A percentile compares a stretch with the other conserved stretches of the same genome.
These are phyloP conservation scores for Lasaia peninsularis DNA, from an alignment of 1,140 invertebrate species.

Conservation along the genomic window DNA sequence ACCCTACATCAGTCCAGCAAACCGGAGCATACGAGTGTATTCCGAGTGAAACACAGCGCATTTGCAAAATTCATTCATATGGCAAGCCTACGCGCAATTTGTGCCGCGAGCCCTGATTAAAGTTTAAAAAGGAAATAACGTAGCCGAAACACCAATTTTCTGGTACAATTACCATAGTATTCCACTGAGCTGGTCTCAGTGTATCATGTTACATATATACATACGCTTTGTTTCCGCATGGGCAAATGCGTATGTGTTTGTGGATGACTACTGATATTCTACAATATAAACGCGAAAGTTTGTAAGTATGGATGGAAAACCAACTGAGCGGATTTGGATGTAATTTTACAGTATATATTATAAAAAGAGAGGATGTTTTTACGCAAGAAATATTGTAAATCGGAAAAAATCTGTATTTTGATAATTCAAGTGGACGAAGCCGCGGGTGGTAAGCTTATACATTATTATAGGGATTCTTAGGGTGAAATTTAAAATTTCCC, in stretches of 20 bases:
- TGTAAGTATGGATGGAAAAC: too few species aligned
- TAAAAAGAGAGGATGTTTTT: too few species aligned
- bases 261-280: background rate
- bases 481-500: too few species aligned
- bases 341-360: too few species aligned
- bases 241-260: background rate
- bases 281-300: too few species aligned
- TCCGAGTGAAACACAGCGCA: constrained; percentile 21
- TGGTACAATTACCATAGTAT: constrained; percentile 10
- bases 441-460: too few species aligned
- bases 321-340: too few species aligned
- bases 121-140: constrained; percentile 52
- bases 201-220: background rate
- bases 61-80: constrained; percentile 61
- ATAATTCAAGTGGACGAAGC: too few species aligned
- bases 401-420: too few species aligned
- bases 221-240: background rate
- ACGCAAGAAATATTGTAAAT: too few species aligned
- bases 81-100: constrained; percentile 62
- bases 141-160: constrained; percentile 38
- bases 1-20: constrained; percentile 8
- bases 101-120: constrained; percentile 36
- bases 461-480: too few species aligned
- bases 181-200: constrained; percentile 8
- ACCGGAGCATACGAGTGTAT: constrained; percentile 36